Evolutionary conservation across 30 jellyfish, hydroid and myxozoan species (phyloP).

Genomic region (Calvadosia cruxmelitensis): DNA sequence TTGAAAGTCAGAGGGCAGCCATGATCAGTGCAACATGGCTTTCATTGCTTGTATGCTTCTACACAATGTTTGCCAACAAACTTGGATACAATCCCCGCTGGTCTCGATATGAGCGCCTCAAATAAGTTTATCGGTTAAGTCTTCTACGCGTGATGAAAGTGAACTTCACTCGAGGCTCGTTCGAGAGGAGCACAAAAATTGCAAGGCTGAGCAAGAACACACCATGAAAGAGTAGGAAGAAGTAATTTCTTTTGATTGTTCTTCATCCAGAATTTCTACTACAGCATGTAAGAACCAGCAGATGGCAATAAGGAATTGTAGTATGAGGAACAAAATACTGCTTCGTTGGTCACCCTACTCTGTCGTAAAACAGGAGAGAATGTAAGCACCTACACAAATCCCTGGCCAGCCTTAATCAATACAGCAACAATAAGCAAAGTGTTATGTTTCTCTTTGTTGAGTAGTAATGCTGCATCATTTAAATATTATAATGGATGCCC

Average conservation of each 20-base stretch:
- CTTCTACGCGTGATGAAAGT: too few relatives aligned
- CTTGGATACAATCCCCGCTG: too few relatives aligned
- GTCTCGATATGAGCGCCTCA: too few relatives aligned
- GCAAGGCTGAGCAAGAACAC: not conserved
- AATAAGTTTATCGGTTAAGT: too few relatives aligned
- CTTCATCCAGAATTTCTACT: too few relatives aligned
- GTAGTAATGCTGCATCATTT: not conserved
- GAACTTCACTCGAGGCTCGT: too few relatives aligned
- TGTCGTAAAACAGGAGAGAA: too few relatives aligned
- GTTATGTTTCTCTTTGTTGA: not conserved
- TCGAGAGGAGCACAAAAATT: too few relatives aligned
- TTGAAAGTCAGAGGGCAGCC: slow-evolving; percentile 13
- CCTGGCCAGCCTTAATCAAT: not conserved
- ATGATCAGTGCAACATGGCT: slow-evolving; percentile 8
- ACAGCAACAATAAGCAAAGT: not conserved
- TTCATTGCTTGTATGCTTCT: slow-evolving; percentile 32
- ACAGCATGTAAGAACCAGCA: too few relatives aligned
- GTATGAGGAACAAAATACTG: not conserved
- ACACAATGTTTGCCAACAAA: slow-evolving; percentile 30
- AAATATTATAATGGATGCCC: not conserved
- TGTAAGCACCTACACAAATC: too few relatives aligned
- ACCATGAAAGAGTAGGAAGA: not conserved
- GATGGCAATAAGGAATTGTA: not conserved
- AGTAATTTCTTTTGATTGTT: too few relatives aligned
- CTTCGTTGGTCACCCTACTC: too few relatives aligned